Evolutionary conservation across 2,888 invertebrate species (phyloP).

Genomic region (Synanthedon formicaeformis): DNA sequence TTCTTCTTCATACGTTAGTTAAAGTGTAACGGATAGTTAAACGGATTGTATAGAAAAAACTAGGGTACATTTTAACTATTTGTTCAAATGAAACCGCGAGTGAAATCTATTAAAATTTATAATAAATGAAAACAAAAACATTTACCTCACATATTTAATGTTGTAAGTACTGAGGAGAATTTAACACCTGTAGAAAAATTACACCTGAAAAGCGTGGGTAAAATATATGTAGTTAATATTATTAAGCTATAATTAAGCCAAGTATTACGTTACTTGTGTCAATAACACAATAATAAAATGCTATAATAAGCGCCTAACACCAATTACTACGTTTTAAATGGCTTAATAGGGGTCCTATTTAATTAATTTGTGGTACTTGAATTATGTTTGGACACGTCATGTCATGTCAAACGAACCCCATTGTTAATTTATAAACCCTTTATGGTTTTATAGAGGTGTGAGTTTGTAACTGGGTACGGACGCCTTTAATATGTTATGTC

Average conservation of each 20-base stretch:
- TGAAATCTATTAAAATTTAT: too few relatives aligned
- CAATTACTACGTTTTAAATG: slow-evolving; percentile 39
- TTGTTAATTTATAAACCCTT: background rate
- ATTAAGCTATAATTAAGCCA: background rate
- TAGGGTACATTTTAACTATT: too few relatives aligned
- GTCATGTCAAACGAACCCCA: background rate
- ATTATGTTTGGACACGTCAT: slow-evolving; percentile 9
- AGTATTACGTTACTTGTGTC: slow-evolving; percentile 8
- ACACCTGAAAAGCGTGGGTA: background rate
- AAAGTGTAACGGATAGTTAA: too few relatives aligned
- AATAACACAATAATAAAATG: slow-evolving; percentile 23
- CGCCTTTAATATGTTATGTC: too few relatives aligned
- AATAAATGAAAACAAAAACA: too few relatives aligned
- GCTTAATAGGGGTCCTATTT: slow-evolving; percentile 22
- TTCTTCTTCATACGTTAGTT: too few relatives aligned
- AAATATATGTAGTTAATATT: background rate
- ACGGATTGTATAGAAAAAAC: too few relatives aligned
- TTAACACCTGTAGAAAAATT: too few relatives aligned
- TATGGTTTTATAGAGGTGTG: background rate
- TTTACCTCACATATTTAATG: too few relatives aligned
- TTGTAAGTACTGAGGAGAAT: too few relatives aligned
- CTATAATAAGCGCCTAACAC: slow-evolving; percentile 43
- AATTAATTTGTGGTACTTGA: background rate
- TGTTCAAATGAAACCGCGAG: too few relatives aligned
- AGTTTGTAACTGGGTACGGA: background rate